A percentile compares a stretch with the other conserved stretches of the same genome.
phyloP scores from a whole-genome alignment of 2,797 vertebrate species.

The Hapalemur alaotrensis region DNA sequence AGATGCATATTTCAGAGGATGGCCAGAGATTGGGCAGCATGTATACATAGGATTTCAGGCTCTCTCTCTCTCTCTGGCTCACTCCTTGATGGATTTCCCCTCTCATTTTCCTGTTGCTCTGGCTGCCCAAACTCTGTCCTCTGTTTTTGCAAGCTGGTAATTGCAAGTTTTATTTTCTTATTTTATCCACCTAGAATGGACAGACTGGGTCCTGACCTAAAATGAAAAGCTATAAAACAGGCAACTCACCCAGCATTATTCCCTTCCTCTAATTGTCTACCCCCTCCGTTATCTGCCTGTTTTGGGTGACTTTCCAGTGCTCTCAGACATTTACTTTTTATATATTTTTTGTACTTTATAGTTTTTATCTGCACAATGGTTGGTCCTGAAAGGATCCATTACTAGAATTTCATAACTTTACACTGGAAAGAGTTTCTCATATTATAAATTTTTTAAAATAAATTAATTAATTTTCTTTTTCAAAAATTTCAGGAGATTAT shows the following conservation, averaged over 20 bases:
- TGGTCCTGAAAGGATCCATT: neutral
- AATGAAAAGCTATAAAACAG: neutral
- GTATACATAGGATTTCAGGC: neutral
- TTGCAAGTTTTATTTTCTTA: neutral
- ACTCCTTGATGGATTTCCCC: neutral
- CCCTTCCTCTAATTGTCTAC: neutral
- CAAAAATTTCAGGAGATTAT: no score
- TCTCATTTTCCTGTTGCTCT: neutral
- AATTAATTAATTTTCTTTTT: no score
- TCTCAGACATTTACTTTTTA: neutral
- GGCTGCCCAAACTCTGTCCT: neutral
- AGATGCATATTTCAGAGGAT: neutral
- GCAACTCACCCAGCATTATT: accelerated
- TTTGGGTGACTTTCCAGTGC: neutral
- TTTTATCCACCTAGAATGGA: neutral
- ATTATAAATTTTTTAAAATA: neutral
- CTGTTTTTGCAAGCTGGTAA: neutral
- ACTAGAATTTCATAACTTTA: neutral
- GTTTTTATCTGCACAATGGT: neutral
- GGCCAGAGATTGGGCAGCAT: neutral
- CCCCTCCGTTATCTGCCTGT: neutral
- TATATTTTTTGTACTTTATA: neutral
- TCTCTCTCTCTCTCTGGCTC: neutral
- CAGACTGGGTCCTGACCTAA: neutral
- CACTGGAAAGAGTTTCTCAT: neutral